Percentiles rank a stretch among this genome's conserved stretches.
Evolutionary conservation across 2,888 invertebrate genomes (phyloP).

Genomic region (Saturnia japonica): DNA sequence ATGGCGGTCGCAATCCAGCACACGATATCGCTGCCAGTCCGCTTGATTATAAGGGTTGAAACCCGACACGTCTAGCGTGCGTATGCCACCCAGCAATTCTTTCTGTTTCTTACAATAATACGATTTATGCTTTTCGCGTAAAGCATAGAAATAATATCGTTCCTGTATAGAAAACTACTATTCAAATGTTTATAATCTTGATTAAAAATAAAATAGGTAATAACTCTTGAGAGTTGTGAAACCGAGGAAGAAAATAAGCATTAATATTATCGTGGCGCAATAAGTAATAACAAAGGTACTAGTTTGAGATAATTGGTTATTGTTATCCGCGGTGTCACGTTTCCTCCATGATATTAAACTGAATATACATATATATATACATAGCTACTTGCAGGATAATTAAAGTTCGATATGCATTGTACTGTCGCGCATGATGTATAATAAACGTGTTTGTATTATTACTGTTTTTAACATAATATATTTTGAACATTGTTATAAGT

Average conservation of each 20-base stretch:
- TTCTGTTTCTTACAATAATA: too few relatives aligned
- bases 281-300: background rate
- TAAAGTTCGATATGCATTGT: background rate
- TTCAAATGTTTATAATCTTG: background rate
- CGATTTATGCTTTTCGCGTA: too few relatives aligned
- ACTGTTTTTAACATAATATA: too few relatives aligned
- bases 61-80: too few relatives aligned
- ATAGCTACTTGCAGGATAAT: background rate
- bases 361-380: background rate
- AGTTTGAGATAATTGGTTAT: background rate
- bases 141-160: too few relatives aligned
- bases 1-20: too few relatives aligned
- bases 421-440: background rate
- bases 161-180: background rate
- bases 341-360: conserved; percentile 1
- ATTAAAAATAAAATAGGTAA: background rate
- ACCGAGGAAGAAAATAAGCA: background rate
- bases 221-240: background rate
- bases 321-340: conserved; percentile 1
- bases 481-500: too few relatives aligned
- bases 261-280: background rate
- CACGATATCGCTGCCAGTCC: too few relatives aligned
- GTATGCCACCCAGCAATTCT: too few relatives aligned
- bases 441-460: background rate
- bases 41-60: too few relatives aligned